A percentile compares a stretch with the other conserved stretches of the same genome.
Evolutionary conservation across 2,888 invertebrate genomes (phyloP).

Genomic region (Nomada flava): DNA sequence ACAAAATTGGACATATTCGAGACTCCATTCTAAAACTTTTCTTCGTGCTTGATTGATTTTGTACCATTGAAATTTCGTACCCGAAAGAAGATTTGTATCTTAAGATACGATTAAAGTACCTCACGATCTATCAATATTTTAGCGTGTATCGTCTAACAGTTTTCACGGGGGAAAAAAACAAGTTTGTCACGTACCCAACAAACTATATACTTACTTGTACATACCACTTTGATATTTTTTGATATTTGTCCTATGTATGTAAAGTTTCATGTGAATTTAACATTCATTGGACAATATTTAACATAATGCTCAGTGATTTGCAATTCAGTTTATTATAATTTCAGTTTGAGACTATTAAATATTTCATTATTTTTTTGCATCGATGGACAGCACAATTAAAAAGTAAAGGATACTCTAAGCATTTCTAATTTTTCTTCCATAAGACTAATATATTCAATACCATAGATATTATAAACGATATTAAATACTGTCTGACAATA

Average conservation of each 20-base stretch:
- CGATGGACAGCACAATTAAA: neutral
- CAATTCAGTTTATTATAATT: neutral
- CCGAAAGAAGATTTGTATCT: neutral
- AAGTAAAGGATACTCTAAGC: neutral
- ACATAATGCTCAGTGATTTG: neutral
- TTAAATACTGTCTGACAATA: conserved; percentile 24
- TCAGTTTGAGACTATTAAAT: neutral
- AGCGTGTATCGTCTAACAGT: neutral
- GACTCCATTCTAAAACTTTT: neutral
- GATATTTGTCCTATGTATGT: too few relatives aligned
- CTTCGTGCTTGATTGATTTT: neutral
- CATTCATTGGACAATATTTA: too few relatives aligned
- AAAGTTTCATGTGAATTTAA: too few relatives aligned
- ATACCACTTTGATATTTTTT: too few relatives aligned
- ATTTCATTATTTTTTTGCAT: neutral
- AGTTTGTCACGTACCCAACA: too few relatives aligned
- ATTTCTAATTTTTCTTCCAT: neutral
- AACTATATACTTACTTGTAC: too few relatives aligned
- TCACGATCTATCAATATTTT: neutral
- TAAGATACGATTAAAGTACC: conserved; percentile 1
- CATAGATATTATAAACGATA: conserved; percentile 7
- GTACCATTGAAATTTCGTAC: neutral
- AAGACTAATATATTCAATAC: neutral
- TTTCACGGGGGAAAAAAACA: neutral
- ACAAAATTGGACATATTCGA: too few relatives aligned